Percentiles rank a stretch among this genome's conserved stretches.
phyloP scores from a whole-genome alignment of 2,888 invertebrate genomes.

The Beris chalybata region DNA sequence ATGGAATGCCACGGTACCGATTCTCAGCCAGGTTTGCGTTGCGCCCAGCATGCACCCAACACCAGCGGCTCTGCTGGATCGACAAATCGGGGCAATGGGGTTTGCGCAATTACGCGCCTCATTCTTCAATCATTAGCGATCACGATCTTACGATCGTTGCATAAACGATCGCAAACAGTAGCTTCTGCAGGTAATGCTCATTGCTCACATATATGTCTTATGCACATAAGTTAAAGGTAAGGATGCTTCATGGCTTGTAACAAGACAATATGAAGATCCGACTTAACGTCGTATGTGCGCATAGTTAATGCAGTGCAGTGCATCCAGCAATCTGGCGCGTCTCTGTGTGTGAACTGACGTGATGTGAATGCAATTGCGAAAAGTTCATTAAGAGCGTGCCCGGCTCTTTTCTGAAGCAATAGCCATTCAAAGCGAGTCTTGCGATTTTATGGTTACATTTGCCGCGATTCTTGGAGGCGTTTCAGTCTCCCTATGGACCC shows the following conservation, averaged over 20 bases:
- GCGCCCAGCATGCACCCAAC: neutral
- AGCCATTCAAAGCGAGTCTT: too few species aligned
- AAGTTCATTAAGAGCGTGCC: constrained; percentile 7
- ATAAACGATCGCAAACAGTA: neutral
- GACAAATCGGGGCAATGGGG: constrained; percentile 9
- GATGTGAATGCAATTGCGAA: constrained; percentile 21
- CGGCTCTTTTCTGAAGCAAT: too few species aligned
- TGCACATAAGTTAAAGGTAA: too few species aligned
- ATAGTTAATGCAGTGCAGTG: constrained; percentile 1
- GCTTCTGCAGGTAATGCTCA: too few species aligned
- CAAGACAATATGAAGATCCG: too few species aligned
- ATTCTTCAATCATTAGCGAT: constrained; percentile 22
- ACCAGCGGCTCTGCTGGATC: neutral
- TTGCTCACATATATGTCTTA: too few species aligned
- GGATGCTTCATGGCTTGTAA: too few species aligned
- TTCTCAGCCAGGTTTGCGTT: neutral
- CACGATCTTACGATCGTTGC: constrained; percentile 16
- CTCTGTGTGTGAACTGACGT: neutral
- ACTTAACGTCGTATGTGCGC: neutral
- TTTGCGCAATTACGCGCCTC: constrained; percentile 23
- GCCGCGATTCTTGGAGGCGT: too few species aligned
- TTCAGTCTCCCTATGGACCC: too few species aligned
- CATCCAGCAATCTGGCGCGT: neutral
- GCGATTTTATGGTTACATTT: too few species aligned
- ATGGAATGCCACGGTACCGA: constrained; percentile 22